Evolutionary conservation across 2,888 invertebrate species (phyloP).

Genomic region (Machimus atricapillus): DNA sequence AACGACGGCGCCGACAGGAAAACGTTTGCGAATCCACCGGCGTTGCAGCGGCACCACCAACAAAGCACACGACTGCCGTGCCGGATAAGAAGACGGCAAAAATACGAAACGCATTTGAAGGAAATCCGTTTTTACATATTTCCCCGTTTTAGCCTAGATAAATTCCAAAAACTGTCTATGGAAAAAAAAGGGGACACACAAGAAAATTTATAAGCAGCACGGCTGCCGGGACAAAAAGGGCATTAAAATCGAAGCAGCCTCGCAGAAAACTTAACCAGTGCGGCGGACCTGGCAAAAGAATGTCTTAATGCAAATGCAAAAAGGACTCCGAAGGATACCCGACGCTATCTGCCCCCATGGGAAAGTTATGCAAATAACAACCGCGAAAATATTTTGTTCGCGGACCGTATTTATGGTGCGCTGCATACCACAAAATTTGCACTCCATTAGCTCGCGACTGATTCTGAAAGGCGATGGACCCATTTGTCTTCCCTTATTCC

Average conservation of each 20-base stretch:
- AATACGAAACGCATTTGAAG: conserved; percentile 30
- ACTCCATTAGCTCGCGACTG: conserved; percentile 16
- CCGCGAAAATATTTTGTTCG: conserved; percentile 18
- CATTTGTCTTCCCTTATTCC: background rate
- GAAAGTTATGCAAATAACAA: conserved; percentile 24
- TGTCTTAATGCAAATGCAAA: conserved; percentile 15
- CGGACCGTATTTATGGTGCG: background rate
- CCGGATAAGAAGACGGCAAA: background rate
- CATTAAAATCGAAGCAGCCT: background rate
- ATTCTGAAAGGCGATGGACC: background rate
- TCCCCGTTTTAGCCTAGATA: background rate
- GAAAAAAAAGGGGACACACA: background rate
- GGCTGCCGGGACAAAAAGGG: background rate
- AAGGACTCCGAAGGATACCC: background rate
- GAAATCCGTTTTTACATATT: conserved; percentile 32
- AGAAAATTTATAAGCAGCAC: background rate
- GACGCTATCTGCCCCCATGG: background rate
- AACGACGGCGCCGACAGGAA: background rate
- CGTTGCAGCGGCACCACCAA: background rate
- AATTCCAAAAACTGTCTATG: conserved; percentile 12
- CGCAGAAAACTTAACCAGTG: background rate
- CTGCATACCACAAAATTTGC: background rate
- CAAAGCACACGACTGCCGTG: background rate
- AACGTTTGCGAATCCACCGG: background rate
- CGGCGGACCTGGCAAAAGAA: background rate